Conservation (phyloP, 2,797 vertebrate species). For the Crocodylus rhombifer region DNA sequence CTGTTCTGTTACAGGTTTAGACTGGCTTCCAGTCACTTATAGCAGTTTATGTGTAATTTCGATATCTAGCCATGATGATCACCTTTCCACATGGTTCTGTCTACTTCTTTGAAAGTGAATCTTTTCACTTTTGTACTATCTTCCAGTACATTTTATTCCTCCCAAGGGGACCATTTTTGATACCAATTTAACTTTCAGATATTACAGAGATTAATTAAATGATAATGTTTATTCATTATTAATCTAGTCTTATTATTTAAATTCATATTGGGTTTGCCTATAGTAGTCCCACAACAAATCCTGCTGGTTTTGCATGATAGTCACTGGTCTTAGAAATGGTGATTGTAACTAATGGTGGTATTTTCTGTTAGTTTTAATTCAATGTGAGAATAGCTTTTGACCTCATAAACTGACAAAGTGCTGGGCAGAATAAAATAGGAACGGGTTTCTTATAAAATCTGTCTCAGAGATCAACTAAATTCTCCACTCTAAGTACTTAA, state of each 20-base stretch:
- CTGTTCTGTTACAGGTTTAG: no score
- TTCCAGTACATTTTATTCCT: background rate
- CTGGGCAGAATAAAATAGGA: background rate
- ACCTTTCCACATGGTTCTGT: background rate
- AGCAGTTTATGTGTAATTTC: no score
- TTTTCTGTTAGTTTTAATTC: slow-evolving; percentile 5
- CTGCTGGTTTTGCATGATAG: background rate
- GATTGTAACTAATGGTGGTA: background rate
- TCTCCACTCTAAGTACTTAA: background rate
- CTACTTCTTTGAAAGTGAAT: background rate
- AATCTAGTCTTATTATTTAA: slow-evolving; percentile 18
- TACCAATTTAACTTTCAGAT: slow-evolving; percentile 32
- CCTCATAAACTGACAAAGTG: background rate
- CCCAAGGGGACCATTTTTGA: background rate
- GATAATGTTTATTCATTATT: slow-evolving; percentile 6
- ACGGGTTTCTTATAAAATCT: slow-evolving; percentile 10
- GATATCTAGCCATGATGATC: background rate
- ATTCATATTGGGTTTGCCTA: background rate
- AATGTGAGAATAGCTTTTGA: background rate
- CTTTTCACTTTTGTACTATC: background rate
- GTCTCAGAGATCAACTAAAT: background rate
- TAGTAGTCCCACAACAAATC: background rate
- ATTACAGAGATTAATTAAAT: slow-evolving; percentile 40
- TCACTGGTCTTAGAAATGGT: background rate
- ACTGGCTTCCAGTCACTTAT: no score